Conservation (phyloP, 37 sponge, comb jelly and placozoan genomes). For the Theonella swinhoei region DNA sequence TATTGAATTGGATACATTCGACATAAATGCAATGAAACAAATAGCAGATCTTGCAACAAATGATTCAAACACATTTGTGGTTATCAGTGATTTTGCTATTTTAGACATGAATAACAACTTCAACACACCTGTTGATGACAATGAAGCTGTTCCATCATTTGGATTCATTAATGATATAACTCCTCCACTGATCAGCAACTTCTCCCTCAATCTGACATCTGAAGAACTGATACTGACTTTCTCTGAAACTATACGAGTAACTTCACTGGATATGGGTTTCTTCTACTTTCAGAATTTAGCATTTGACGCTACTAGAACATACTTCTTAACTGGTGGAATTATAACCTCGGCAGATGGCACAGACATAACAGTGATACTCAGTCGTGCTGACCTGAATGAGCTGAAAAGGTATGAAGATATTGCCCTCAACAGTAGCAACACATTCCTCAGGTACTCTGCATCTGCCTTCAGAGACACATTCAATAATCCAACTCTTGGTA, state of each 20-base stretch:
- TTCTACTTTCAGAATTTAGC: conserved; percentile 45
- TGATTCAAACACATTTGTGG: conserved; percentile 51
- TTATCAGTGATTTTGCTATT: conserved; percentile 57
- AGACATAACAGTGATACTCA: conserved; percentile 48
- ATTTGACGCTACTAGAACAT: conserved; percentile 1
- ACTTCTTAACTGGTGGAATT: conserved; percentile 76
- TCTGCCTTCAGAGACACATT: conserved; percentile 66
- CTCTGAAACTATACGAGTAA: conserved; percentile 77
- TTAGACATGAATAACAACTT: conserved; percentile 75
- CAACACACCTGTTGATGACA: conserved; percentile 40
- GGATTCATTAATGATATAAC: conserved; percentile 53
- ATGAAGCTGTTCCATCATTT: conserved; percentile 15
- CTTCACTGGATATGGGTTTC: conserved; percentile 59
- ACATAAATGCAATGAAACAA: conserved; percentile 67
- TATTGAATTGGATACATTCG: conserved; percentile 29
- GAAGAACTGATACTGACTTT: conserved; percentile 69
- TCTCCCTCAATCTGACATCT: conserved; percentile 62
- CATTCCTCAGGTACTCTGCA: conserved; percentile 58
- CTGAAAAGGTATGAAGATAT: conserved; percentile 61
- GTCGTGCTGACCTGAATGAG: conserved; percentile 75
- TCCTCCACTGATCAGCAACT: conserved; percentile 58
- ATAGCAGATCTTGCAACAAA: conserved; percentile 65
- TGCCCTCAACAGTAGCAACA: conserved; percentile 40
- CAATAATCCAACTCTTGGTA: conserved; percentile 45
- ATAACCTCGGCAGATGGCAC: conserved; percentile 12